These are phyloP conservation scores for Hephaestus fuliginosus DNA, from an alignment of 2,797 vertebrate species.

Conservation along the genomic window DNA sequence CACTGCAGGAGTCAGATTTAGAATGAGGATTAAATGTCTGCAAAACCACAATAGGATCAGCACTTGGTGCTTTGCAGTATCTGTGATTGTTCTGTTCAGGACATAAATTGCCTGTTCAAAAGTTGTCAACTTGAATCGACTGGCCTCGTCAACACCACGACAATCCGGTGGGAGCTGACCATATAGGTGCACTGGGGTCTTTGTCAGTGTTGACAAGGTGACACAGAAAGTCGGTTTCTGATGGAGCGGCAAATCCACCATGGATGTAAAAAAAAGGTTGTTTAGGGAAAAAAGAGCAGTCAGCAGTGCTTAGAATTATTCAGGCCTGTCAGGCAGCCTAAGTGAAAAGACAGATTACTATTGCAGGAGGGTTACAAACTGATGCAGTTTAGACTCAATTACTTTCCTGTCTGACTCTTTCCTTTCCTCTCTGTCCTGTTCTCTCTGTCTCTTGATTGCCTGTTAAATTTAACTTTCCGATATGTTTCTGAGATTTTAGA, in stretches of 20 bases:
- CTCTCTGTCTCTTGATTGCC: conserved; percentile 21
- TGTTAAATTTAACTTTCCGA: conserved; percentile 26
- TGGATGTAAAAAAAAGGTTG: conserved; percentile 50
- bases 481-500: conserved; percentile 23
- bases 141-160: conserved; percentile 26
- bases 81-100: conserved; percentile 32
- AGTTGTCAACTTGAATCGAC: conserved; percentile 38
- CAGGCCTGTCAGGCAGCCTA: conserved; percentile 44
- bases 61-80: conserved; percentile 21
- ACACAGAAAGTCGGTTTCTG: conserved; percentile 52
- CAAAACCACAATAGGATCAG: conserved; percentile 39
- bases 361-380: conserved; percentile 58
- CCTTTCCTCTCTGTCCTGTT: conserved; percentile 19
- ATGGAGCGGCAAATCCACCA: conserved; percentile 56
- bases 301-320: conserved; percentile 68
- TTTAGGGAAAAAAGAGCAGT: conserved; percentile 53
- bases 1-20: conserved; percentile 9
- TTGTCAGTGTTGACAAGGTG: conserved; percentile 56
- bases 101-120: conserved; percentile 53
- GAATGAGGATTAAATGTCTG: conserved; percentile 14
- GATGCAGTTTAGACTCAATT: conserved; percentile 60
- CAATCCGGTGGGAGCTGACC: conserved; percentile 61
- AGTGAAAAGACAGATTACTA: conserved; percentile 67
- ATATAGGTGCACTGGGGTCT: conserved; percentile 41
- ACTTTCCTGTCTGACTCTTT: conserved; percentile 25